phyloP scores from a whole-genome alignment of 1,140 invertebrate species.

The Pogonus chalceus region DNA sequence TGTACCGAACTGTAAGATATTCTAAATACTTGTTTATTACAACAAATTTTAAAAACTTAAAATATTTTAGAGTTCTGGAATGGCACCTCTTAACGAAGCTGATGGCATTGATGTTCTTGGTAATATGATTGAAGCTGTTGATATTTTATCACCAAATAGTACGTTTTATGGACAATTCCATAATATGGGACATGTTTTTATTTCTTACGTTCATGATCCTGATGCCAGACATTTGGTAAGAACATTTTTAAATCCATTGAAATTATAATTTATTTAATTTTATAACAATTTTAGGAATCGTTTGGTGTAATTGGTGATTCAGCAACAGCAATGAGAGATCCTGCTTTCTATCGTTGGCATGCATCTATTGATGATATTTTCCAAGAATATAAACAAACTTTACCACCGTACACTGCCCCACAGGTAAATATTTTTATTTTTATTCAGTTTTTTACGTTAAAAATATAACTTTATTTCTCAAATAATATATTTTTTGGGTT shows the following conservation, averaged over 20 bases:
- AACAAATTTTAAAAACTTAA: too few species aligned
- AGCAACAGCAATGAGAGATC: conserved; percentile 69
- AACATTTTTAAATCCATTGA: background rate
- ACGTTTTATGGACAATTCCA: conserved; percentile 48
- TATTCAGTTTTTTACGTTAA: too few species aligned
- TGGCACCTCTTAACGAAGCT: conserved; percentile 23
- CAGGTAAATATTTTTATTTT: conserved; percentile 33
- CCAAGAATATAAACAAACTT: conserved; percentile 59
- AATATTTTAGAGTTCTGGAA: too few species aligned
- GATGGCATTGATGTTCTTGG: conserved; percentile 41
- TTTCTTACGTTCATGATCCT: conserved; percentile 47
- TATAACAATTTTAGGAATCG: conserved; percentile 35
- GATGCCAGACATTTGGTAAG: conserved; percentile 41
- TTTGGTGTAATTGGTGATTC: conserved; percentile 58
- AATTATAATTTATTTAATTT: background rate
- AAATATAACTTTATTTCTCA: too few species aligned
- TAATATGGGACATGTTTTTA: conserved; percentile 46
- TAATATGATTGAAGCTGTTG: conserved; percentile 37
- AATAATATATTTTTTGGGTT: too few species aligned
- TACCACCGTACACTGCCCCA: conserved; percentile 48
- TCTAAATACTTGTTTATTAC: background rate
- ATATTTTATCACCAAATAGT: conserved; percentile 31
- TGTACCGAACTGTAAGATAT: conserved; percentile 19
- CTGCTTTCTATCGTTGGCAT: conserved; percentile 78
- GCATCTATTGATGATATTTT: conserved; percentile 71